These are phyloP conservation scores for Sarcophaga subvicina DNA, from an alignment of 2,888 invertebrate species.

Conservation along the genomic window DNA sequence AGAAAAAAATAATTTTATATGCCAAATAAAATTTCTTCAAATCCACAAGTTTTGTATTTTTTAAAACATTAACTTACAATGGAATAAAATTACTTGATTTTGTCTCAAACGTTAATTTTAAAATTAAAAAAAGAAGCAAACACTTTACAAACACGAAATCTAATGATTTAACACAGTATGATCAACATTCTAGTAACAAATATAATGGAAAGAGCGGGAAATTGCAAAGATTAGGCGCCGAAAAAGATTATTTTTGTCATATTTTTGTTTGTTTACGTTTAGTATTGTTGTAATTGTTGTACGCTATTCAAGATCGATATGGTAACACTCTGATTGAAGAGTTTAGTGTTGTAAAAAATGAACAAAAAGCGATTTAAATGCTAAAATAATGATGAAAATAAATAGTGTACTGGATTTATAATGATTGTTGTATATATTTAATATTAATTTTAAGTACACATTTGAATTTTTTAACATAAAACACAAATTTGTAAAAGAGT, in stretches of 20 bases:
- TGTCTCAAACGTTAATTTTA: background rate
- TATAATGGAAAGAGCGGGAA: constrained; percentile 61
- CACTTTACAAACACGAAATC: background rate
- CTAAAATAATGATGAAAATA: too few species aligned
- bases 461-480: too few species aligned
- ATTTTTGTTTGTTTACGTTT: constrained; percentile 60
- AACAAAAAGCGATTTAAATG: too few species aligned
- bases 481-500: too few species aligned
- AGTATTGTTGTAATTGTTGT: constrained; percentile 41
- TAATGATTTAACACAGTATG: background rate
- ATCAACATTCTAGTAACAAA: constrained; percentile 8
- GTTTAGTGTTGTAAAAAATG: background rate
- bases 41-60: too few species aligned
- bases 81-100: background rate
- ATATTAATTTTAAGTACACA: too few species aligned
- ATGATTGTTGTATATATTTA: too few species aligned
- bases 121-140: background rate
- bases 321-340: constrained; percentile 23
- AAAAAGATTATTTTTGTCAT: constrained; percentile 30
- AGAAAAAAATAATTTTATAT: too few species aligned
- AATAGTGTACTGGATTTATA: too few species aligned
- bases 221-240: constrained; percentile 42
- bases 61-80: background rate
- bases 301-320: constrained; percentile 18
- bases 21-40: too few species aligned